Percentiles rank a stretch among this genome's conserved stretches.
Evolutionary conservation across 2,888 invertebrate genomes (phyloP).

Genomic region (Leucozona laternaria): DNA sequence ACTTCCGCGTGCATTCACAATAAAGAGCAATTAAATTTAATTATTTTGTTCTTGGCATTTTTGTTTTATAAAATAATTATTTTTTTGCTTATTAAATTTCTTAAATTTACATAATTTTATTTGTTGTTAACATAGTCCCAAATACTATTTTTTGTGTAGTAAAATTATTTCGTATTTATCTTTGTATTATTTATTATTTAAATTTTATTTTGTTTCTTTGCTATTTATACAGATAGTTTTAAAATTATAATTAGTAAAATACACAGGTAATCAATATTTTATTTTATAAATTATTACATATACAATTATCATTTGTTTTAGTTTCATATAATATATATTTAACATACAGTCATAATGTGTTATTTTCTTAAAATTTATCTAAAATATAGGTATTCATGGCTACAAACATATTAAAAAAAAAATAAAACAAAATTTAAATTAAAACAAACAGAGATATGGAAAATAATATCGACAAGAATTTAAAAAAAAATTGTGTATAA

Average conservation of each 20-base stretch:
- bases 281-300: slow-evolving; percentile 68
- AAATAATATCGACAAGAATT: slow-evolving; percentile 35
- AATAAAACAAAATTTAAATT: slow-evolving; percentile 26
- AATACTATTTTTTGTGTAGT: slow-evolving; percentile 40
- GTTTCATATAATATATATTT: slow-evolving; percentile 62
- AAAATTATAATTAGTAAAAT: slow-evolving; percentile 51
- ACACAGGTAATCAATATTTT: slow-evolving; percentile 64
- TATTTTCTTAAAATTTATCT: slow-evolving; percentile 61
- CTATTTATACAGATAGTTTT: slow-evolving; percentile 44
- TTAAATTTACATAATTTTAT: slow-evolving; percentile 48
- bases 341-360: slow-evolving; percentile 60
- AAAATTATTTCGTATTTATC: slow-evolving; percentile 30
- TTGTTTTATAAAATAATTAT: slow-evolving; percentile 41
- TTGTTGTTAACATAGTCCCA: slow-evolving; percentile 44
- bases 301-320: slow-evolving; percentile 60
- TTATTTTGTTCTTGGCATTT: slow-evolving; percentile 62
- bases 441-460: slow-evolving; percentile 42
- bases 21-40: slow-evolving; percentile 30
- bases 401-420: slow-evolving; percentile 59
- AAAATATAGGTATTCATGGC: slow-evolving; percentile 59
- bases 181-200: slow-evolving; percentile 9
- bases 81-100: slow-evolving; percentile 25
- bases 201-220: slow-evolving; percentile 53
- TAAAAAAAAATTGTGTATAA: slow-evolving; percentile 17
- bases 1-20: slow-evolving; percentile 17